A percentile compares a stretch with the other conserved stretches of the same genome.
Conservation (phyloP, 1,140 invertebrate genomes). For the Adoxophyes honmai region DNA sequence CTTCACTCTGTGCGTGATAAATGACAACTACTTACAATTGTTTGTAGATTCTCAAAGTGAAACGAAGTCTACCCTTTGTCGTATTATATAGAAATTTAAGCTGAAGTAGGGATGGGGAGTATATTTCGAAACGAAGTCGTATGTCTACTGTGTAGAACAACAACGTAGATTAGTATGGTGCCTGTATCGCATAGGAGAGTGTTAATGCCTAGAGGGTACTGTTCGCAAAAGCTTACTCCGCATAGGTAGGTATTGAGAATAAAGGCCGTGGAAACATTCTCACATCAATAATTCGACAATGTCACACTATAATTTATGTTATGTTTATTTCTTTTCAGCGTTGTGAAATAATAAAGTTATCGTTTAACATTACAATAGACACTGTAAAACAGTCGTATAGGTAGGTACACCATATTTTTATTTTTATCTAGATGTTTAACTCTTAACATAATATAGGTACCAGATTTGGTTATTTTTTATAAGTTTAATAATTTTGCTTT, state of each 20-base stretch:
- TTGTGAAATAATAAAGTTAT: conserved; percentile 56
- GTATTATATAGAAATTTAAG: conserved; percentile 26
- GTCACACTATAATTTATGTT: conserved; percentile 39
- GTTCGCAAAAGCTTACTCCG: conserved; percentile 6
- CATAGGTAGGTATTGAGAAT: conserved; percentile 8
- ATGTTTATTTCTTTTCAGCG: conserved; percentile 28
- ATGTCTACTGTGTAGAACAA: conserved; percentile 76
- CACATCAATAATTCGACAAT: conserved; percentile 23
- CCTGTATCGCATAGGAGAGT: conserved; percentile 28
- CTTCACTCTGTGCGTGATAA: conserved; percentile 19
- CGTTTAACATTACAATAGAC: conserved; percentile 41
- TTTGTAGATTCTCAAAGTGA: conserved; percentile 16
- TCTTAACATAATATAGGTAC: conserved; percentile 52
- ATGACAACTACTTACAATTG: conserved; percentile 15
- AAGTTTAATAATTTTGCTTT: conserved; percentile 76
- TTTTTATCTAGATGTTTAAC: conserved; percentile 46
- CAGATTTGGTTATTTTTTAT: conserved; percentile 58
- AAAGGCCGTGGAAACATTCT: background rate
- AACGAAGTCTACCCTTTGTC: conserved; percentile 22
- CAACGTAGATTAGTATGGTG: conserved; percentile 55
- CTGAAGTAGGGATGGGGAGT: conserved; percentile 44
- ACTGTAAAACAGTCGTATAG: conserved; percentile 65
- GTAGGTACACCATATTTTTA: conserved; percentile 59
- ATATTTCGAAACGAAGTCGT: conserved; percentile 74
- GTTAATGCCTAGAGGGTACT: background rate